Conservation (phyloP, 1,140 invertebrate species). For the Drosophila sproati region DNA sequence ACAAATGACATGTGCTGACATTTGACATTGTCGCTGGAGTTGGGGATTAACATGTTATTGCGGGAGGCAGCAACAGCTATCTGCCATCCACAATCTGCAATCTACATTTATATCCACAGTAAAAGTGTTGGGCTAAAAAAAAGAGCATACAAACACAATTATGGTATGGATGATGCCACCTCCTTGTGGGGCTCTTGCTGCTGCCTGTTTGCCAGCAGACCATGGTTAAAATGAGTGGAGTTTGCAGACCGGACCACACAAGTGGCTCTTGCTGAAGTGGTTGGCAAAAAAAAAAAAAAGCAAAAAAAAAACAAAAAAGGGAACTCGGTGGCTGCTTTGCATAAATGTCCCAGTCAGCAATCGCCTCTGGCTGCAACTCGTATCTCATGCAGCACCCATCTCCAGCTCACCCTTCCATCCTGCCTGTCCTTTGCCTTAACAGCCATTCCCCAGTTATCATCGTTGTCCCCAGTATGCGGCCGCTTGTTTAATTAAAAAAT, state of each 20-base stretch:
- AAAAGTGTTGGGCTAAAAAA: constrained; percentile 61
- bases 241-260: constrained; percentile 61
- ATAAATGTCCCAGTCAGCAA: constrained; percentile 65
- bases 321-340: constrained; percentile 64
- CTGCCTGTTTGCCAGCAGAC: constrained; percentile 51
- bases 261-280: constrained; percentile 46
- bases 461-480: constrained; percentile 11
- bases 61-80: constrained; percentile 10
- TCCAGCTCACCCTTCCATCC: neutral
- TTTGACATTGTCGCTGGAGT: constrained; percentile 65
- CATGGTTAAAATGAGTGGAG: constrained; percentile 47
- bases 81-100: neutral
- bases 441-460: constrained; percentile 24
- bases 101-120: constrained; percentile 36
- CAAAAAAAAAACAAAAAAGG: constrained; percentile 23
- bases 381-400: constrained; percentile 21
- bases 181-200: constrained; percentile 2
- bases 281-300: neutral
- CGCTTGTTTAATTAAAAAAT: constrained; percentile 82
- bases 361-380: constrained; percentile 26
- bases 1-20: constrained; percentile 82
- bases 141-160: constrained; percentile 59
- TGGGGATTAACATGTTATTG: constrained; percentile 74
- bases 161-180: constrained; percentile 17
- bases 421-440: neutral